Evolutionary conservation across 2,888 invertebrate species (phyloP).

Genomic region (Torymus aiolomorphi): DNA sequence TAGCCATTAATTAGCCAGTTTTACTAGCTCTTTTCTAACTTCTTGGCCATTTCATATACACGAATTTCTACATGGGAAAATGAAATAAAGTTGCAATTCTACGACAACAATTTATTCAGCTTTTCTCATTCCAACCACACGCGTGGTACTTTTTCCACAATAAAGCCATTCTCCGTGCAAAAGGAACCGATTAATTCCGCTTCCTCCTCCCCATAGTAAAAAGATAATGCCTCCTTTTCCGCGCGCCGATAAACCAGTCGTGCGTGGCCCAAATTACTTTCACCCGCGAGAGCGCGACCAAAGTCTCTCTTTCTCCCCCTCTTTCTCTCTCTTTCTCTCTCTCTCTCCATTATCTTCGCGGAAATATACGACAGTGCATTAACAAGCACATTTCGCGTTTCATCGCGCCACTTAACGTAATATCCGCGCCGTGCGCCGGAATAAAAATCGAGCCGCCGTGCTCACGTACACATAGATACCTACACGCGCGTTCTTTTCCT

Average conservation of each 20-base stretch:
- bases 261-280: conserved; percentile 12
- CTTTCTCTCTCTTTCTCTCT: neutral
- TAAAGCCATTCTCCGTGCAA: no score
- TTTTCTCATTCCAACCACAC: no score
- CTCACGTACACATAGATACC: neutral
- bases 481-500: neutral
- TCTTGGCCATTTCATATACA: no score
- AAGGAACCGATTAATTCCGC: no score
- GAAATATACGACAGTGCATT: conserved; percentile 57
- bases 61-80: no score
- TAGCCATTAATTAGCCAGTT: no score
- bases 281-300: neutral
- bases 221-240: neutral
- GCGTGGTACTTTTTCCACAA: no score
- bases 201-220: no score
- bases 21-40: no score
- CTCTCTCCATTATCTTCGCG: neutral
- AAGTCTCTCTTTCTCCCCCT: no score
- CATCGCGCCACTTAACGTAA: conserved; percentile 72
- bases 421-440: conserved; percentile 62
- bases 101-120: no score
- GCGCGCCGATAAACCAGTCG: conserved; percentile 16
- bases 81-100: no score
- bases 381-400: conserved; percentile 74
- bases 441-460: conserved; percentile 63